These are phyloP conservation scores for Iphiclides podalirius DNA, from an alignment of 2,888 invertebrate genomes.

Conservation along the genomic window DNA sequence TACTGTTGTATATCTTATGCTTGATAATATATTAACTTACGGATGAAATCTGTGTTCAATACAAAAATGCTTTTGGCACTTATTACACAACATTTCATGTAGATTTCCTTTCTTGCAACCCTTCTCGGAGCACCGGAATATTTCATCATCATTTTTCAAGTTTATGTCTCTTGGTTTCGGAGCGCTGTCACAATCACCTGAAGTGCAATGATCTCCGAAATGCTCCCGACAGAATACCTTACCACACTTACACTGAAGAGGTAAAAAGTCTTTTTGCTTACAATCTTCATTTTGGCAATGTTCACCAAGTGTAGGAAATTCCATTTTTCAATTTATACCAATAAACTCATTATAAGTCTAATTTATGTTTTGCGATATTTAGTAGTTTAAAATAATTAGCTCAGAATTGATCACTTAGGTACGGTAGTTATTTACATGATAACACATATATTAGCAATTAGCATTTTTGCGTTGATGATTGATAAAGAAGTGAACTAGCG, in stretches of 20 bases:
- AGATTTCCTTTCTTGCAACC: constrained; percentile 81
- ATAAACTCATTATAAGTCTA: too few relatives aligned
- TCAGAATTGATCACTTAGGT: too few relatives aligned
- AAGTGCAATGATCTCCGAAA: constrained; percentile 76
- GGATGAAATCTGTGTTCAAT: constrained; percentile 82
- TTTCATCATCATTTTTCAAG: constrained; percentile 57
- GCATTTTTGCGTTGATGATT: too few relatives aligned
- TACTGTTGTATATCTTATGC: too few relatives aligned
- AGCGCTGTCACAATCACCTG: constrained; percentile 70
- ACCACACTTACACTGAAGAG: constrained; percentile 83
- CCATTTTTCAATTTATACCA: constrained; percentile 72
- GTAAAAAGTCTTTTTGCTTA: constrained; percentile 86
- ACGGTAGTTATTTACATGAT: too few relatives aligned
- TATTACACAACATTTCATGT: constrained; percentile 82
- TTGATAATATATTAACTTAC: too few relatives aligned
- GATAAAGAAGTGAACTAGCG: too few relatives aligned
- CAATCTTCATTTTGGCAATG: constrained; percentile 82
- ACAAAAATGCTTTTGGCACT: constrained; percentile 85
- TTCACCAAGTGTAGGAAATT: constrained; percentile 86
- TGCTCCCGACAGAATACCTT: constrained; percentile 84
- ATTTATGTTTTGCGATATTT: too few relatives aligned
- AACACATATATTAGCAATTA: too few relatives aligned
- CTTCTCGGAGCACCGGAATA: constrained; percentile 77
- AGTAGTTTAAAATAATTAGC: too few relatives aligned
- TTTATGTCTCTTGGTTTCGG: constrained; percentile 62